These are phyloP conservation scores for Pseudomyrmex gracilis DNA, from an alignment of 1,140 invertebrate species.

Conservation along the genomic window DNA sequence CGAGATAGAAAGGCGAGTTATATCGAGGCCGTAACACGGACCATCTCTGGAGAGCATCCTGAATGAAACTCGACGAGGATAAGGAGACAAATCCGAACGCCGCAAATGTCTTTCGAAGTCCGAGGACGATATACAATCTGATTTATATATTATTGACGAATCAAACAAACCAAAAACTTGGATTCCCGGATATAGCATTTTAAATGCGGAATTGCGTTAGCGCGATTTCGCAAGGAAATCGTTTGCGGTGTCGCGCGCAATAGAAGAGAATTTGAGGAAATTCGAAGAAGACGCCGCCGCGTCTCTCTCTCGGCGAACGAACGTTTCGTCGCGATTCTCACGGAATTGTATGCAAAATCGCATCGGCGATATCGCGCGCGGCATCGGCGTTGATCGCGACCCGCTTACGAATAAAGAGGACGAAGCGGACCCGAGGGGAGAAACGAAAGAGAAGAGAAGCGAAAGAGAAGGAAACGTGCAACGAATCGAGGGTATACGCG, in stretches of 20 bases:
- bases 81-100: neutral
- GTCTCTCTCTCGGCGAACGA: neutral
- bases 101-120: neutral
- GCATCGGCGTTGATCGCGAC: conserved; percentile 51
- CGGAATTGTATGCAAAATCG: conserved; percentile 53
- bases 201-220: neutral
- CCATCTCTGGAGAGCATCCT: conserved; percentile 21
- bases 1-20: conserved; percentile 52
- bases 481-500: conserved; percentile 34
- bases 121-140: neutral
- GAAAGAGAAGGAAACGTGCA: conserved; percentile 6
- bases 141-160: too few species aligned
- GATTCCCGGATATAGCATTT: neutral
- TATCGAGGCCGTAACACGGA: conserved; percentile 31
- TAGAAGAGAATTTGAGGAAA: conserved; percentile 5
- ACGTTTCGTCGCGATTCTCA: neutral
- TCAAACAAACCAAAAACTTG: neutral
- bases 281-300: neutral
- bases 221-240: neutral
- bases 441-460: conserved; percentile 9
- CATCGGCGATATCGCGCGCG: conserved; percentile 42
- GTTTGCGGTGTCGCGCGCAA: neutral
- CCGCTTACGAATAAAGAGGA: conserved; percentile 58
- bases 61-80: conserved; percentile 18
- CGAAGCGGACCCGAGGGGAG: conserved; percentile 32